These are phyloP conservation scores for Calliphora vicina DNA, from an alignment of 1,140 invertebrate species.

Conservation along the genomic window DNA sequence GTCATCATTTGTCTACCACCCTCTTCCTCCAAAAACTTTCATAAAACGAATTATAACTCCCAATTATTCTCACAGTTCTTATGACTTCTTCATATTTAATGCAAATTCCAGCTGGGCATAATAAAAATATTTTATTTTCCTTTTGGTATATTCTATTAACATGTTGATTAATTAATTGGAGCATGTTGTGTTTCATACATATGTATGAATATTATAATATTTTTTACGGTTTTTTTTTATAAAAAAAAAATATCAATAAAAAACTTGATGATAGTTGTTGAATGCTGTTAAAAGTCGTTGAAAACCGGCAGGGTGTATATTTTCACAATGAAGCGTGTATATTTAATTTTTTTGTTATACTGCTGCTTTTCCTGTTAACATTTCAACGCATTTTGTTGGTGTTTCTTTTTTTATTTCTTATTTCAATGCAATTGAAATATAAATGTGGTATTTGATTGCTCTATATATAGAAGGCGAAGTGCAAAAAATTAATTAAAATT, in stretches of 20 bases:
- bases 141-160: not conserved
- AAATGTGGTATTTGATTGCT: not conserved
- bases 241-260: not conserved
- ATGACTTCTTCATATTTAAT: not conserved
- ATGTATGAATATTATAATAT: not conserved
- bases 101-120: not conserved
- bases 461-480: too few species aligned
- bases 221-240: not conserved
- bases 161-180: constrained; percentile 17
- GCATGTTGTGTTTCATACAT: not conserved
- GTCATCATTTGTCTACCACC: too few species aligned
- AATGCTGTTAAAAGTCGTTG: not conserved
- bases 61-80: too few species aligned
- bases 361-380: not conserved
- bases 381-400: not conserved
- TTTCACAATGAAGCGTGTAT: not conserved
- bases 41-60: too few species aligned
- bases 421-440: not conserved
- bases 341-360: too few species aligned
- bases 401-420: not conserved
- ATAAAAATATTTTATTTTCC: not conserved
- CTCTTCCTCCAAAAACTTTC: too few species aligned
- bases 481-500: too few species aligned
- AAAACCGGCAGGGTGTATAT: not conserved
- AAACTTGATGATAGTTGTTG: not conserved